Evolutionary conservation across 2,888 invertebrate species (phyloP), one percentile per base, ranked within the genome.

Genomic region (Apamea monoglypha): DNA sequence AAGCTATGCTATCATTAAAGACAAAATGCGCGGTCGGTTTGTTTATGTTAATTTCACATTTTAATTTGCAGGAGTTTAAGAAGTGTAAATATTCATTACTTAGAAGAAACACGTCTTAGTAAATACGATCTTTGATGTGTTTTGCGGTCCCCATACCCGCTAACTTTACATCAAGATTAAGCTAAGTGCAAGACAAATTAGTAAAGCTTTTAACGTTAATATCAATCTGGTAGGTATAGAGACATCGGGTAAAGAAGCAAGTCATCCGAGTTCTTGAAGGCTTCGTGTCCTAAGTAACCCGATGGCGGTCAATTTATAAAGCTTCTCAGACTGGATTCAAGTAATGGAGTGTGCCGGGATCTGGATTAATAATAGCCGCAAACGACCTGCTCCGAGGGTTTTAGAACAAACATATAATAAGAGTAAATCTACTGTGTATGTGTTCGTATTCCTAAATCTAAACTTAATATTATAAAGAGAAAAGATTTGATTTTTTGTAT

Each of bases 291-390:
- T 81, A 89, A 89, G 91, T 90, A 91, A 91, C 90, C 90, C 90
- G 92, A 94, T 92, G 91, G 92, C 90, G 91, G 91, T 92, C 93
- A 93, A 94, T 94, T 92, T 93, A 94, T 94, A 94, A 92, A 92
- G 93, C 92, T 91, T 90, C 90, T 85, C 83, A 87, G 89, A 92
- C 90, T 92, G 91, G 92, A 91, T 91, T 88, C 90, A 84, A 88
- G 92, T 93, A 94, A 93, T 93, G 91, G 92, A 89, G 90, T 90
- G 90, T 86, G 89, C 87, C 85, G 82, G 90, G 89, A 87, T 86
- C 88, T 88, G 88, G 90, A 90, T 91, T 91, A 91, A 87, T 86
- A 86, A 81, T 82, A 88, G 89, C 90, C 82, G 75, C 88, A 87
- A 89, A 89, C 77, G 74, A 87, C 77, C 76, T 84, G 86, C 87